Percentiles rank a stretch among this genome's conserved stretches.
Evolutionary conservation across 2,113 vertebrate species (phyloP).

Genomic region (Otolemur garnettii): DNA sequence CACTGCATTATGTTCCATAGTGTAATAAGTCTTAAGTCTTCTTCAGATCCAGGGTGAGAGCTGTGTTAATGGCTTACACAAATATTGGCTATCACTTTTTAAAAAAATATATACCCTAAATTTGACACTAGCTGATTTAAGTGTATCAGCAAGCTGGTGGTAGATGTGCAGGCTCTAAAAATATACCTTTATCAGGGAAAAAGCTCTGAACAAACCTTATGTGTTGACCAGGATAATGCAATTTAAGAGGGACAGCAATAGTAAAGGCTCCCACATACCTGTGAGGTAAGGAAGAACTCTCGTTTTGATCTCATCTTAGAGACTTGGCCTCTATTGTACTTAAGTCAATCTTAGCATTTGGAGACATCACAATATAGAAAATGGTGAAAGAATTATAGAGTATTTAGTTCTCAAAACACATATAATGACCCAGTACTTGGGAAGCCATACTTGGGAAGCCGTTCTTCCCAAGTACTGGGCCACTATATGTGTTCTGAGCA

Average conservation of each 20-base stretch:
- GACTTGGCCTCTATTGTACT: neutral
- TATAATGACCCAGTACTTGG: neutral
- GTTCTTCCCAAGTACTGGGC: neutral
- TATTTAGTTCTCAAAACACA: neutral
- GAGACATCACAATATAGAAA: neutral
- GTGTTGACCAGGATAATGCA: neutral
- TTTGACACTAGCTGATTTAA: neutral
- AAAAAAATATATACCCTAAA: neutral
- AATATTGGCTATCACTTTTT: neutral
- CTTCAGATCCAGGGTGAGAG: neutral
- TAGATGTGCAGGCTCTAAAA: neutral
- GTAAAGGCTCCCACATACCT: neutral
- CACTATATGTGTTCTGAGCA: neutral
- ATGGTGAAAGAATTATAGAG: neutral
- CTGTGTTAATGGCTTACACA: neutral
- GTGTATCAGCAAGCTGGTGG: neutral
- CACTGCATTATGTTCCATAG: neutral
- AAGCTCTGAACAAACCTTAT: neutral
- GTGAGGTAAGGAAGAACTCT: neutral
- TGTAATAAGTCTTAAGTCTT: neutral
- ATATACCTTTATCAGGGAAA: neutral
- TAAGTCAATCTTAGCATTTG: neutral
- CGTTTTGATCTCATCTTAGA: constrained; percentile 19
- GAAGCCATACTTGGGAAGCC: neutral
- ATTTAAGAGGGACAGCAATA: neutral